A percentile compares a stretch with the other conserved stretches of the same genome.
Evolutionary conservation across 2,797 vertebrate species (phyloP).

Genomic region (Eulemur mongoz): DNA sequence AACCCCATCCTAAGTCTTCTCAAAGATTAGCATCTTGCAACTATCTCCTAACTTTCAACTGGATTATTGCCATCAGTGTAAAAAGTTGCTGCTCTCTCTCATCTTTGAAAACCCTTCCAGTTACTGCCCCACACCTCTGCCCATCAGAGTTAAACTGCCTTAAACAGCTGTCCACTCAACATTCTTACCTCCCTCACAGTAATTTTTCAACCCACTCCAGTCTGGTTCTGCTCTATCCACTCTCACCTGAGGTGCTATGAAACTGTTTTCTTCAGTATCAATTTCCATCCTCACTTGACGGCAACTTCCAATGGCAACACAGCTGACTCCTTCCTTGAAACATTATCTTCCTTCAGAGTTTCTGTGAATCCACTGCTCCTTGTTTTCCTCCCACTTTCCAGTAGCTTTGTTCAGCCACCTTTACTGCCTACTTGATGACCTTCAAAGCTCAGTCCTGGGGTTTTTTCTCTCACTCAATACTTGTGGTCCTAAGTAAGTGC

Average conservation of each 20-base stretch:
- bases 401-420: neutral
- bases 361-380: neutral
- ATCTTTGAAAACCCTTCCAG: neutral
- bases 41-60: neutral
- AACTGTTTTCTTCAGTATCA: neutral
- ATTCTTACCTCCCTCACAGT: neutral
- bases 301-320: neutral
- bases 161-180: neutral
- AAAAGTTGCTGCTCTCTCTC: neutral
- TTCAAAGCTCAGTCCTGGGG: neutral
- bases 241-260: neutral
- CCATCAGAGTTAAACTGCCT: neutral
- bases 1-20: neutral
- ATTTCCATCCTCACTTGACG: neutral
- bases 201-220: neutral
- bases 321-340: neutral
- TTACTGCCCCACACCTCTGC: neutral
- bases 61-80: neutral
- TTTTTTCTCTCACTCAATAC: neutral
- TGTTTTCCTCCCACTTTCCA: neutral
- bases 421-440: neutral
- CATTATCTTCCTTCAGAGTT: neutral
- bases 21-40: neutral
- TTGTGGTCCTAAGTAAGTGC: neutral
- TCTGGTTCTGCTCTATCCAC: neutral